A percentile compares a stretch with the other conserved stretches of the same genome.
These are phyloP conservation scores for Hippocampus kuda DNA, from an alignment of 2,797 vertebrate genomes.

Conservation along the genomic window DNA sequence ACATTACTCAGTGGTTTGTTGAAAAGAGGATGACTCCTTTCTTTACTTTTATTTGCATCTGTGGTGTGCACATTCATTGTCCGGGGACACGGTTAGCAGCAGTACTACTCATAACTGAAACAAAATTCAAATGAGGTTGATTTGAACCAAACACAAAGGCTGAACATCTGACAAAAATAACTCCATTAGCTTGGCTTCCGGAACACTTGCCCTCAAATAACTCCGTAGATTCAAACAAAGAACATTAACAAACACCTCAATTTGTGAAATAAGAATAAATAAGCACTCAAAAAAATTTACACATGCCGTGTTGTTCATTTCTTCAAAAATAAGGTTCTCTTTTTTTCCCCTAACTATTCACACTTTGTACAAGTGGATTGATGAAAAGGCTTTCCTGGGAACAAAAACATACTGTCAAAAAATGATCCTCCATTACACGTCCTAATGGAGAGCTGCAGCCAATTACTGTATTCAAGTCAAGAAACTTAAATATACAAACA, in stretches of 20 bases:
- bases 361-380: conserved; percentile 2
- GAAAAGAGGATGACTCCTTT: neutral
- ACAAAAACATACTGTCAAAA: neutral
- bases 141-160: conserved; percentile 4
- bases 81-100: neutral
- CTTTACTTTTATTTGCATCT: neutral
- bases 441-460: neutral
- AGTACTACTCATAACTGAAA: neutral
- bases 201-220: neutral
- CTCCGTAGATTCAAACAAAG: neutral
- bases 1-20: neutral
- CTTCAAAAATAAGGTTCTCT: neutral
- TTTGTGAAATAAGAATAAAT: neutral
- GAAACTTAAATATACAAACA: neutral
- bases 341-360: neutral
- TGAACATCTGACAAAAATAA: neutral
- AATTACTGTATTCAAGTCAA: neutral
- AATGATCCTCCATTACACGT: neutral
- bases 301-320: neutral
- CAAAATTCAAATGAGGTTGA: neutral
- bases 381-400: neutral
- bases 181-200: neutral
- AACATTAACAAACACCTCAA: neutral
- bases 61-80: neutral
- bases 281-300: neutral